Evolutionary conservation across 2,113 vertebrate genomes (phyloP), one percentile per base, ranked within the genome.

Genomic region (Trichomycterus rosablanca): DNA sequence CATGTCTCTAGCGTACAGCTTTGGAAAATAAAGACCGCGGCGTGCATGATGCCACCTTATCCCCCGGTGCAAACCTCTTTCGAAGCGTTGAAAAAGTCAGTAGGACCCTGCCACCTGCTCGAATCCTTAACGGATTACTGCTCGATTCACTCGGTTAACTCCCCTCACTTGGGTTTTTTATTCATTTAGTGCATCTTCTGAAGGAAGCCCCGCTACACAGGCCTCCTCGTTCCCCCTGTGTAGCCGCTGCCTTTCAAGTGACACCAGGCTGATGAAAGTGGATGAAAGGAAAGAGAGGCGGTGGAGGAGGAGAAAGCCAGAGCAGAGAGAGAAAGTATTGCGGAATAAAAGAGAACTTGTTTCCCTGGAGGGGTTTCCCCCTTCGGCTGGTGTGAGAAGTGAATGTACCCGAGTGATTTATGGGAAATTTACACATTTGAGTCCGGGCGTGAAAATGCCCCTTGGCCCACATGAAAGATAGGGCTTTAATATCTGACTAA

Each of bases 201-300:
- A 71, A 71, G 58, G 69, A 66, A 71, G 49, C 61, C 55, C 56
- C 50, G 50, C 55, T 55, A 48, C 37, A 57, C 12, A 34, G 62
- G 58, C 52, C 58, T 78, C 77, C 74, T 77, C 63, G 59, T 80
- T 62, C 59, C 48, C 52, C 58, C 28, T 66, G 63, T 58, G 63
- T 74, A 35, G 66, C 74, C 39, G 37, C 57, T 54, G 54, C 66
- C 57, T 71, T 76, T 76, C 59, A 63, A 73, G 70, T 67, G 74
- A 73, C 67, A 73, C 70, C 60, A 63, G 56, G 57, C 70, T 73
- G 74, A 73, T 73, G 73, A 75, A 75, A 75, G 66, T 59, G 51
- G 24, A 61, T 46, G 49, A 72, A 72, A 68, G 58, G 45, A 55
- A 71, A 26, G 24, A 63, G 66, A 53, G 19, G 55, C 52, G 58